phyloP scores from a whole-genome alignment of 30 jellyfish, hydroid and myxozoan species.

The Clytia hemisphaerica region DNA sequence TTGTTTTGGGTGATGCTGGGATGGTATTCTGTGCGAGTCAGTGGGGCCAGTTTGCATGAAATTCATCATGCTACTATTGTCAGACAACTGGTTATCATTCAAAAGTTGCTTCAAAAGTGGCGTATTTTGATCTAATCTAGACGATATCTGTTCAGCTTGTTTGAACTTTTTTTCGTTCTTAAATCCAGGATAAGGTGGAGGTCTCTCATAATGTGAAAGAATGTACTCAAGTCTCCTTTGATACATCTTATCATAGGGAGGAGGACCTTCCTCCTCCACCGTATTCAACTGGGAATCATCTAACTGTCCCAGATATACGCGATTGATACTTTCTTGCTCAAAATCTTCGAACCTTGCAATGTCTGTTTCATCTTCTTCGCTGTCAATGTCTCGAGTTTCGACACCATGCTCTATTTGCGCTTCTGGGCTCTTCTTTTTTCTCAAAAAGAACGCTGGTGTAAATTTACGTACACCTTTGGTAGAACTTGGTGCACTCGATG shows the following conservation, averaged over 20 bases:
- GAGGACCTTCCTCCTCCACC: conserved; percentile 21
- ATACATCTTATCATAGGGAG: conserved; percentile 14
- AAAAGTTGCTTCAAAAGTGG: conserved; percentile 39
- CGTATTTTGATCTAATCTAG: not conserved
- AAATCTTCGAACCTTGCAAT: conserved; percentile 30
- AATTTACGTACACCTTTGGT: conserved; percentile 14
- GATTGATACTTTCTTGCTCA: conserved; percentile 23
- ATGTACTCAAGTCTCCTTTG: conserved; percentile 63
- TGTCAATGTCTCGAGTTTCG: conserved; percentile 21
- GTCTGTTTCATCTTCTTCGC: conserved; percentile 40
- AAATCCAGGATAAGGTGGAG: conserved; percentile 90
- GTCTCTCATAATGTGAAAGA: conserved; percentile 62
- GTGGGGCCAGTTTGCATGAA: conserved; percentile 35
- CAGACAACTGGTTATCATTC: conserved; percentile 61
- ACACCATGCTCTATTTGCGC: not conserved
- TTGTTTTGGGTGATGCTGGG: conserved; percentile 10
- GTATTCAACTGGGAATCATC: conserved; percentile 28
- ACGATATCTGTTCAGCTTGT: no score
- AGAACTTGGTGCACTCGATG: conserved; percentile 1
- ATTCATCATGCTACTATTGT: conserved; percentile 87
- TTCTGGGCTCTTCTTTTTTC: conserved; percentile 13
- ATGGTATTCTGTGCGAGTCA: not conserved
- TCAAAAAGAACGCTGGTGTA: conserved; percentile 23
- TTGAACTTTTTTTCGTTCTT: conserved; percentile 31
- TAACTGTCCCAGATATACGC: conserved; percentile 6